Evolutionary conservation across 2,888 invertebrate species (phyloP), one percentile per base, ranked within the genome.

Genomic region (Bugulina stolonifera): DNA sequence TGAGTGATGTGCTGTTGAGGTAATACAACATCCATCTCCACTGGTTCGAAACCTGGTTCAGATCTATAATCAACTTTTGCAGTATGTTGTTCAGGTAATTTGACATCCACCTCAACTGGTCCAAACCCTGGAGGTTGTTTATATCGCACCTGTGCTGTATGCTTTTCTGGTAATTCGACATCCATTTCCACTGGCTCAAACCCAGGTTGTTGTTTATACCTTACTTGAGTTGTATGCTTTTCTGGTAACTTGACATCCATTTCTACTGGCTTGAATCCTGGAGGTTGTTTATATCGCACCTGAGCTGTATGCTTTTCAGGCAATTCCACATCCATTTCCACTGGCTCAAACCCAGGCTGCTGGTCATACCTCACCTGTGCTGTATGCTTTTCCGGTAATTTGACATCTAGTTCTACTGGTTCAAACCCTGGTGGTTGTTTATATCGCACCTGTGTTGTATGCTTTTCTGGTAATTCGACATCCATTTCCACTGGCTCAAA

Each of bases 261-360:
- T 32, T 64, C 29, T 5, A 64, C 64, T 14, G 64, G 64, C 32
- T 64, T 27, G 27, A 64, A 64, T 64, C 64, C 64, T 64, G 27
- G 64, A 29, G 2, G 32, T 32, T 2, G 3, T 32, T 64, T 64
- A n/a, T 64, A 64, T 10, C n/a, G 52, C 1, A 52, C 14, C 52
- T 71, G 25, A 14, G 54, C n/a, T 3, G 71, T 52, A 27, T 71
- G 71, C 1, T 27, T 23, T 27, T 52, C 14, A 1, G 71, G 71
- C 43, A 54, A 35, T 23, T n/a, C 14, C 2, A 71, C 54, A 54
- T 71, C 54, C 52, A 54, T 23, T 35, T 71, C 32, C 5, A 54
- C 29, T 14, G 52, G 52, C 54, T 43, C 29, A 52, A 54, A 25
- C 22, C 27, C 43, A 22, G 52, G 52, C 18, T 52, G 25, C 14